These are phyloP conservation scores for Cranoglanis bouderius DNA, from an alignment of 2,113 vertebrate genomes.

Conservation along the genomic window DNA sequence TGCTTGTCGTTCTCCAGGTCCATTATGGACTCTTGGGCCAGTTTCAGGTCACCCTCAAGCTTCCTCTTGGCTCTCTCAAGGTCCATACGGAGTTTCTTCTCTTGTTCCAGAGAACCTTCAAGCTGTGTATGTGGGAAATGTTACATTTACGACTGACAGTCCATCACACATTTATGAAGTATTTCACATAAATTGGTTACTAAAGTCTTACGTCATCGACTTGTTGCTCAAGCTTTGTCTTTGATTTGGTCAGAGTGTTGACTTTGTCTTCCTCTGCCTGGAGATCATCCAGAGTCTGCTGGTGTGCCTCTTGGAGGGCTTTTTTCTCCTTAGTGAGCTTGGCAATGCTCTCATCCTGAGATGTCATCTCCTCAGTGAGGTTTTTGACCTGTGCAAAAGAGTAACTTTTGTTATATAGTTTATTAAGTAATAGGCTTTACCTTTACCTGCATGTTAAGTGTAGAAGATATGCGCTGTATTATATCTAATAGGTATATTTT, in stretches of 20 bases:
- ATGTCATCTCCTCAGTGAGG: constrained; percentile 19
- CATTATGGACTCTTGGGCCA: constrained; percentile 86
- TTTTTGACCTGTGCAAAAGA: neutral
- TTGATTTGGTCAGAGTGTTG: constrained; percentile 70
- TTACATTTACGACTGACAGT: neutral
- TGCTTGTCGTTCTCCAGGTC: constrained; percentile 91
- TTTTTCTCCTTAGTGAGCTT: constrained; percentile 57
- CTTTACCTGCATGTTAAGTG: neutral
- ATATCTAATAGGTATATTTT: neutral
- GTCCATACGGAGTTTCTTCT: constrained; percentile 92
- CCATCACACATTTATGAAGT: neutral
- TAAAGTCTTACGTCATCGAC: constrained; percentile 53
- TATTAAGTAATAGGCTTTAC: constrained; percentile 30
- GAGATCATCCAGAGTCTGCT: constrained; percentile 66
- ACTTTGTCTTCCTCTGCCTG: constrained; percentile 76
- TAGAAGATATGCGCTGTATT: neutral
- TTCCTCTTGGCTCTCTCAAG: constrained; percentile 88
- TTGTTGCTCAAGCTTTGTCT: constrained; percentile 57
- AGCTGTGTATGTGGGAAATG: constrained; percentile 68
- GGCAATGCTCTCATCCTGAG: constrained; percentile 44
- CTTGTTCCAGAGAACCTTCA: constrained; percentile 91
- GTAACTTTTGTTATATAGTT: too few relatives aligned
- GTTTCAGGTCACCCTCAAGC: constrained; percentile 92
- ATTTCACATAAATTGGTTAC: neutral
- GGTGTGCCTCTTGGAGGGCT: constrained; percentile 58